phyloP scores from a whole-genome alignment of 2,888 invertebrate genomes.

The Chalcosyrphus nemorum region DNA sequence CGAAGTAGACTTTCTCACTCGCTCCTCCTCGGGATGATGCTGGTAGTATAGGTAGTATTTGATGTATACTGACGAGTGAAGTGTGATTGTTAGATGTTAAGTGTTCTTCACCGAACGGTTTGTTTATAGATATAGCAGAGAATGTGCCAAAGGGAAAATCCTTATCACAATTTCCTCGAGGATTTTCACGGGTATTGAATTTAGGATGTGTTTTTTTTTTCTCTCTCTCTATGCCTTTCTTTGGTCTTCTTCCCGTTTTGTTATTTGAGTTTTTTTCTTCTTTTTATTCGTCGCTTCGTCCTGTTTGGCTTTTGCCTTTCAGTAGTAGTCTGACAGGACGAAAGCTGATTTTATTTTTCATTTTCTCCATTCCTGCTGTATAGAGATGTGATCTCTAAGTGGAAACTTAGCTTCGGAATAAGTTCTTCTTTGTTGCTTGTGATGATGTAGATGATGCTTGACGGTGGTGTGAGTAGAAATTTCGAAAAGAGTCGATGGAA shows the following conservation, averaged over 20 bases:
- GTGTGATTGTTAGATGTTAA: slow-evolving; percentile 71
- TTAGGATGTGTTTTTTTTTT: slow-evolving; percentile 40
- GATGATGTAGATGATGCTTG: slow-evolving; percentile 35
- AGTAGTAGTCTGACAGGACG: slow-evolving; percentile 22
- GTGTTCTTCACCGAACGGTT: slow-evolving; percentile 57
- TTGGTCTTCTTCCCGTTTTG: slow-evolving; percentile 15
- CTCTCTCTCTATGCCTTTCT: not conserved
- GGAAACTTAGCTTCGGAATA: slow-evolving; percentile 49
- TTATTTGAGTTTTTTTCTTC: slow-evolving; percentile 13
- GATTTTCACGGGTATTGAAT: slow-evolving; percentile 69
- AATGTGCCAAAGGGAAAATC: slow-evolving; percentile 56
- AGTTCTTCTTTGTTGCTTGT: slow-evolving; percentile 32
- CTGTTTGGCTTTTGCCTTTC: slow-evolving; percentile 30
- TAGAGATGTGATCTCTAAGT: slow-evolving; percentile 60
- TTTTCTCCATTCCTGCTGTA: slow-evolving; percentile 26
- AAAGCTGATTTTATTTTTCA: slow-evolving; percentile 56
- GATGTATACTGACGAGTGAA: slow-evolving; percentile 66
- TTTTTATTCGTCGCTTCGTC: not conserved
- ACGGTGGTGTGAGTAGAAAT: not conserved
- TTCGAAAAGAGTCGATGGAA: not conserved
- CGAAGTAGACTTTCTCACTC: slow-evolving; percentile 32
- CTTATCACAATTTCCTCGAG: slow-evolving; percentile 70
- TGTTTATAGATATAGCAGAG: slow-evolving; percentile 50
- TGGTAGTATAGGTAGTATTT: slow-evolving; percentile 44
- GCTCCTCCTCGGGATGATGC: not conserved